phyloP scores from a whole-genome alignment of 2,888 invertebrate genomes.

The Ashinkailepas kermadecensis region DNA sequence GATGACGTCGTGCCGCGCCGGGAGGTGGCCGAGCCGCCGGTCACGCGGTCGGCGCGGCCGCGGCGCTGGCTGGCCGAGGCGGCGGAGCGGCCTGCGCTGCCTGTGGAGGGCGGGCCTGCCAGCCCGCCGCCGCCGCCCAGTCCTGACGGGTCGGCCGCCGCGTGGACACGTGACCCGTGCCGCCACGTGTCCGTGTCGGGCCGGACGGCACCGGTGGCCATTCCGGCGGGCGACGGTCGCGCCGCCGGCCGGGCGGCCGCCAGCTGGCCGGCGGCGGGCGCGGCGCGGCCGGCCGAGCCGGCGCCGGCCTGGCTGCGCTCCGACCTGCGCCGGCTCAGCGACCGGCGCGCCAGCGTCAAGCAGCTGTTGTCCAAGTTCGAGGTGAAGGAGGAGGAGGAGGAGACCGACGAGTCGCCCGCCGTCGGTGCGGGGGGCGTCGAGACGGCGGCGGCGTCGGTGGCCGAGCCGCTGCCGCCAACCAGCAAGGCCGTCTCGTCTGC shows the following conservation, averaged over 20 bases:
- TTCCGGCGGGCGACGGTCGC: too few species aligned
- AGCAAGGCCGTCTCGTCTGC: constrained; percentile 60
- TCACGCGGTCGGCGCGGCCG: not conserved
- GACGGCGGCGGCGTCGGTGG: constrained; percentile 31
- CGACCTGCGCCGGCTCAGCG: constrained; percentile 17
- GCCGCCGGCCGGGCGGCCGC: not conserved
- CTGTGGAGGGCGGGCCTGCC: too few species aligned
- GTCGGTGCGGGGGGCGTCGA: constrained; percentile 27
- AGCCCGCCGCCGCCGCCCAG: too few species aligned
- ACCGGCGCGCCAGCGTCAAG: constrained; percentile 24
- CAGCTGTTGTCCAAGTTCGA: constrained; percentile 29
- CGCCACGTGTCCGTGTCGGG: too few species aligned
- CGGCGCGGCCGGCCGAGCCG: not conserved
- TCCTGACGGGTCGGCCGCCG: too few species aligned
- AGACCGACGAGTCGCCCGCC: constrained; percentile 28
- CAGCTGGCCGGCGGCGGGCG: constrained; percentile 12
- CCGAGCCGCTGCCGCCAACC: constrained; percentile 31
- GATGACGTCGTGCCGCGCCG: not conserved
- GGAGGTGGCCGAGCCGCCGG: not conserved
- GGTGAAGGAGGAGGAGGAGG: constrained; percentile 33
- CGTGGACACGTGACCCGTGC: too few species aligned
- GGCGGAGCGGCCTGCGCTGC: not conserved
- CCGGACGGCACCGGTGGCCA: too few species aligned
- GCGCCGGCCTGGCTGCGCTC: constrained; percentile 9
- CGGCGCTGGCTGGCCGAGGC: not conserved